Evolutionary conservation across 2,888 invertebrate genomes (phyloP).

Genomic region (Trachelus tabidus): DNA sequence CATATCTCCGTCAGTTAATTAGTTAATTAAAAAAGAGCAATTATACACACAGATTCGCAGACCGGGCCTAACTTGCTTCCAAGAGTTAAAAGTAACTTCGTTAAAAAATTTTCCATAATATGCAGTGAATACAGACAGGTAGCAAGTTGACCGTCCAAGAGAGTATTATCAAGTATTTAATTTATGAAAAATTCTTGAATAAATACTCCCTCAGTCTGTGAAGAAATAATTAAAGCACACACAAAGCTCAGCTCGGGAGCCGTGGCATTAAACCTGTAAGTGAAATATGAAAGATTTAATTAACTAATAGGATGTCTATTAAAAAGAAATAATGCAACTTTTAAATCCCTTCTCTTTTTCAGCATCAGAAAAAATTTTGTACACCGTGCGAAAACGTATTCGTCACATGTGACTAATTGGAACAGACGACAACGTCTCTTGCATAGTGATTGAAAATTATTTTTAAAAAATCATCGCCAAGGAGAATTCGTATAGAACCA

Average conservation of each 20-base stretch:
- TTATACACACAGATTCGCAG: background rate
- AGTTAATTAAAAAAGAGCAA: background rate
- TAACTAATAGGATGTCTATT: background rate
- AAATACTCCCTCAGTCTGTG: background rate
- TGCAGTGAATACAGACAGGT: background rate
- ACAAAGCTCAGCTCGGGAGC: conserved; percentile 42
- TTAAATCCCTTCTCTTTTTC: background rate
- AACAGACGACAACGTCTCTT: background rate
- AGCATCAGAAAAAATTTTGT: background rate
- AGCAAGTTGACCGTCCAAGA: background rate
- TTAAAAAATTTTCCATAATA: background rate
- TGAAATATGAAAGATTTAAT: background rate
- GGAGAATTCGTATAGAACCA: background rate
- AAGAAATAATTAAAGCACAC: conserved; percentile 45
- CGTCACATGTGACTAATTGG: background rate
- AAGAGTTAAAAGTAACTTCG: background rate
- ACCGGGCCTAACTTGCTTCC: background rate
- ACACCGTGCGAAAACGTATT: background rate
- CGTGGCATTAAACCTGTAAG: conserved; percentile 31
- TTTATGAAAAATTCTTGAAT: background rate
- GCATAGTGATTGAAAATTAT: conserved; percentile 5
- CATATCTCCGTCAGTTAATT: conserved; percentile 1
- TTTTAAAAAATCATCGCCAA: background rate
- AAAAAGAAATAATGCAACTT: background rate
- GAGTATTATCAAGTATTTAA: background rate